Percentiles rank a stretch among this genome's conserved stretches.
Conservation (phyloP, 2,888 invertebrate genomes). For the Meiosimyza platycephala region DNA sequence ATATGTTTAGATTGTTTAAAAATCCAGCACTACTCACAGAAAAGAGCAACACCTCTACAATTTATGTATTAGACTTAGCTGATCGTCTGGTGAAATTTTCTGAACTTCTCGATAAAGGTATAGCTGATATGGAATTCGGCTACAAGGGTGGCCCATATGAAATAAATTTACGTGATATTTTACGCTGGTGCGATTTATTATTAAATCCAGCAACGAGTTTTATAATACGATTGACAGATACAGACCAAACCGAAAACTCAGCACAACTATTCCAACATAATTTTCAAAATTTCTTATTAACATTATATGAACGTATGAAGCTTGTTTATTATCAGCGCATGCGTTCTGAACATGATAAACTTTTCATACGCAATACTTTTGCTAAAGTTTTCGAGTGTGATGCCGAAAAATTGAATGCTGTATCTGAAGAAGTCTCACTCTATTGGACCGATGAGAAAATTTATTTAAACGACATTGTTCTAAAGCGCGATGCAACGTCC, state of each 20-base stretch:
- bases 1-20: conserved; percentile 48
- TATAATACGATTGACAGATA: conserved; percentile 40
- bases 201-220: conserved; percentile 65
- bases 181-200: conserved; percentile 90
- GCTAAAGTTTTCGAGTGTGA: conserved; percentile 68
- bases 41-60: background rate
- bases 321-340: conserved; percentile 89
- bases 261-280: conserved; percentile 44
- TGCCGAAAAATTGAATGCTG: conserved; percentile 55
- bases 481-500: conserved; percentile 65
- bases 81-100: conserved; percentile 84
- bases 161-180: conserved; percentile 94
- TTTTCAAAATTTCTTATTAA: conserved; percentile 56
- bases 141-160: conserved; percentile 93
- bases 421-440: conserved; percentile 71
- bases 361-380: conserved; percentile 73
- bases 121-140: conserved; percentile 78
- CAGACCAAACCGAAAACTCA: background rate
- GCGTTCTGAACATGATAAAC: conserved; percentile 82
- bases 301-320: conserved; percentile 70
- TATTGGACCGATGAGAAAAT: conserved; percentile 72
- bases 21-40: background rate
- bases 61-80: conserved; percentile 70
- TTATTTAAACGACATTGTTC: conserved; percentile 74
- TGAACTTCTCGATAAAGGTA: conserved; percentile 74